Evolutionary conservation across 2,888 invertebrate species (phyloP), one percentile per base, ranked within the genome.

Genomic region (Coelopa pilipes): DNA sequence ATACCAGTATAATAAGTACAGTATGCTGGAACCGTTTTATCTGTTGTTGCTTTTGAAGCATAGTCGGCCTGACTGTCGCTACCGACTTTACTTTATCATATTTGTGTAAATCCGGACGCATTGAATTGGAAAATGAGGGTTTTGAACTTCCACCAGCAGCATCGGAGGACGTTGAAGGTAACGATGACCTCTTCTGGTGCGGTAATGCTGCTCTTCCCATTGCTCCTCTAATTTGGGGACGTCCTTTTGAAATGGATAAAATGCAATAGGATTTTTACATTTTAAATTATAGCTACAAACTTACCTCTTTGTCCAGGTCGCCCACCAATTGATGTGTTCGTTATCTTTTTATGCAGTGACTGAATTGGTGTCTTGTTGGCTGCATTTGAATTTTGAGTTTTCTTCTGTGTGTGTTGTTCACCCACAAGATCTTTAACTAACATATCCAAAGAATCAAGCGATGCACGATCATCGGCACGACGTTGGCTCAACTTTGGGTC

Each of bases 381-480:
- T 55, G 60, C 60, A 21, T 63, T 7, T 19, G 47, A 2, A 17
- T 50, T 46, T 70, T 45, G 34, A 11, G 59, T 15, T 49, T 70
- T 59, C 70, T 59, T 59, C 24, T 70, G 70, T 4, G 49, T 47
- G 60, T 70, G 59, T 71, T 55, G 63, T 63, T 71, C 71, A 53
- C 71, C 71, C 19, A 71, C 71, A 55, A 84, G 78, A 77, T 83
- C 83, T 53, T 78, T 75, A 1, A 76, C 75, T 19, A 78, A 72
- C 55, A 77, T 67, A 72, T 84, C 81, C 50, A 84, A 68, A 3
- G 82, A 82, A 70, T 83, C 83, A 49, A 82, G 78, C 0, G 82
- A 82, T 24, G 80, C 77, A 7, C 80, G 79, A 7, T 78, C 75
- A 73, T 7, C 78, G 53, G 46, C 47, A 73, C 46, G 73, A 72